Evolutionary conservation across 2,797 vertebrate genomes (phyloP).

Genomic region (Tamandua tetradactyla): DNA sequence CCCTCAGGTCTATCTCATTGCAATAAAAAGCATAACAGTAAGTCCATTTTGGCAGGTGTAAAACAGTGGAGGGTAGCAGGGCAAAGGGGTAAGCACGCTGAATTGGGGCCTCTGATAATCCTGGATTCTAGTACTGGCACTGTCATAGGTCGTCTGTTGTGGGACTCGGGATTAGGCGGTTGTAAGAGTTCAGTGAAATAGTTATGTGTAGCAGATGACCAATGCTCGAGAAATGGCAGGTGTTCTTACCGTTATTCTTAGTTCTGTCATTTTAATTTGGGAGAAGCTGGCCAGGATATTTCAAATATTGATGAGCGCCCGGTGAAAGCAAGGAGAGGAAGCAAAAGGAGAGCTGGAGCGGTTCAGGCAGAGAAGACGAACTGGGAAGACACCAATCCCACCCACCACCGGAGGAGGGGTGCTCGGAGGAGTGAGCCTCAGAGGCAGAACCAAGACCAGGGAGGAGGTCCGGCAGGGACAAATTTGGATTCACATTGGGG

Average conservation of each 20-base stretch:
- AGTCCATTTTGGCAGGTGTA: not conserved
- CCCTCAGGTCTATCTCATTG: not conserved
- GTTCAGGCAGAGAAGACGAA: not conserved
- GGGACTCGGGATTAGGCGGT: not conserved
- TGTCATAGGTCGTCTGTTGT: not conserved
- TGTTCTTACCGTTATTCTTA: not conserved
- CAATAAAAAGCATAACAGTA: not conserved
- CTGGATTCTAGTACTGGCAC: not conserved
- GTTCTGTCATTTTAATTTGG: not conserved
- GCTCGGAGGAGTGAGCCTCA: too few relatives aligned
- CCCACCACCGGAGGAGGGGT: not conserved
- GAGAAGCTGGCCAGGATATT: not conserved
- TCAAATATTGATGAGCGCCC: not conserved
- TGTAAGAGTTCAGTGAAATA: not conserved
- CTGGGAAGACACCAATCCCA: not conserved
- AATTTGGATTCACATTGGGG: not conserved
- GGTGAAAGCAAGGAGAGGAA: accelerated
- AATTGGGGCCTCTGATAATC: not conserved
- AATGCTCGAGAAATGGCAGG: not conserved
- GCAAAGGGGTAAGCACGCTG: too few relatives aligned
- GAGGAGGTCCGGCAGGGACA: not conserved
- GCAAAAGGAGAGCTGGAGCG: not conserved
- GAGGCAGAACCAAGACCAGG: not conserved
- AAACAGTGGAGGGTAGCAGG: not conserved
- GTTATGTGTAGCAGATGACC: not conserved